Percentiles rank a stretch among this genome's conserved stretches.
Conservation (phyloP, 2,888 invertebrate species). For the Sepiola atlantica region DNA sequence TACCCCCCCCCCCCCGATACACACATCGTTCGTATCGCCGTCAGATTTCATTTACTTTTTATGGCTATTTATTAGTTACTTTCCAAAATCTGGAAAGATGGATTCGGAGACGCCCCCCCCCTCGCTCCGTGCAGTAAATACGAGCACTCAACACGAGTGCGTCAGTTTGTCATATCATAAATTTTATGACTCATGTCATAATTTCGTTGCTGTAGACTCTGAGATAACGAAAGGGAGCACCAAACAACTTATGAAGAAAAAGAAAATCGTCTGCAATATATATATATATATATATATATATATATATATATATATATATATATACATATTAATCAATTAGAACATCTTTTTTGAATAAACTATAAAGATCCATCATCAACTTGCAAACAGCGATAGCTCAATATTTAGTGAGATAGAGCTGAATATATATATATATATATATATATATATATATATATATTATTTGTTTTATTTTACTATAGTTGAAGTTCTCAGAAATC, state of each 20-base stretch:
- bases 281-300: no score
- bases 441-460: no score
- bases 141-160: not conserved
- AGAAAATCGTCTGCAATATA: not conserved
- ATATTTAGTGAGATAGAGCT: no score
- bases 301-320: no score
- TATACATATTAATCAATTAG: no score
- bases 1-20: not conserved
- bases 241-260: not conserved
- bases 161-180: not conserved
- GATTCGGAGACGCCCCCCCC: not conserved
- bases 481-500: no score
- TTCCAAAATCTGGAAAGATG: not conserved
- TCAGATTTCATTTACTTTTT: not conserved
- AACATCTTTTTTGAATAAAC: no score
- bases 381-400: no score
- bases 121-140: not conserved
- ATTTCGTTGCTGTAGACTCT: not conserved
- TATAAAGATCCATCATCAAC: no score
- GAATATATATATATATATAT: no score
- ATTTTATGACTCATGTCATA: constrained; percentile 32
- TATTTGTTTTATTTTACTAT: no score
- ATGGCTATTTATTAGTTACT: not conserved
- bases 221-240: not conserved
- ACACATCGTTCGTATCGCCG: not conserved